A percentile compares a stretch with the other conserved stretches of the same genome.
These are phyloP conservation scores for Phengaris arion DNA, from an alignment of 2,888 invertebrate species.

Conservation along the genomic window DNA sequence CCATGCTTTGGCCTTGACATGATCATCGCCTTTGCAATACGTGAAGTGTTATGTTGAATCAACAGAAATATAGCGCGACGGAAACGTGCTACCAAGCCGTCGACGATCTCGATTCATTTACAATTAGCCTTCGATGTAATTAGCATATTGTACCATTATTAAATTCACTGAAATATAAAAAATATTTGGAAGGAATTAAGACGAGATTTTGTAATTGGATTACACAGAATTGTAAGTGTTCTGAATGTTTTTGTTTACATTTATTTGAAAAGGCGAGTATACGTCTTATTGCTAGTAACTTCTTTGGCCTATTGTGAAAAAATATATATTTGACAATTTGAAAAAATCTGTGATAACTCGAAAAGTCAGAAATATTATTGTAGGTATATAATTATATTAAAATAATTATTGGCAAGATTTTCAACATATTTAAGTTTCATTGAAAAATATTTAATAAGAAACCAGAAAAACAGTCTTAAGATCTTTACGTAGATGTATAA, in stretches of 20 bases:
- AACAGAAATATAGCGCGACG: slow-evolving; percentile 67
- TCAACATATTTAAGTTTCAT: too few relatives aligned
- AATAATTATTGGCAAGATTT: too few relatives aligned
- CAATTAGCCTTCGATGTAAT: slow-evolving; percentile 28
- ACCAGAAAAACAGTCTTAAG: too few relatives aligned
- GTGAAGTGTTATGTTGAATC: slow-evolving; percentile 69
- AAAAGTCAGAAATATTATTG: too few relatives aligned
- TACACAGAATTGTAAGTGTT: neutral
- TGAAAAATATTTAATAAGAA: too few relatives aligned
- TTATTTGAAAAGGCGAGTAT: neutral
- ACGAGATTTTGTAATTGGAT: neutral
- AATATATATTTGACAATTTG: too few relatives aligned
- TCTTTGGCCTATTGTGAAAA: too few relatives aligned
- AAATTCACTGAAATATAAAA: neutral
- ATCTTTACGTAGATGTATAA: too few relatives aligned
- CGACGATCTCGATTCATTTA: slow-evolving; percentile 32
- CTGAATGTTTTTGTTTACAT: neutral
- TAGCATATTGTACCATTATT: neutral
- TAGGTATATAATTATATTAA: too few relatives aligned
- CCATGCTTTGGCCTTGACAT: slow-evolving; percentile 4
- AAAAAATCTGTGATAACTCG: too few relatives aligned
- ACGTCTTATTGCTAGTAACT: neutral
- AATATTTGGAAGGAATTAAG: neutral
- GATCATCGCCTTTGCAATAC: slow-evolving; percentile 43
- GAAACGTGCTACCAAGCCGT: slow-evolving; percentile 48